These are phyloP conservation scores for Stenichneumon culpator DNA, from an alignment of 2,888 invertebrate genomes.

Conservation along the genomic window DNA sequence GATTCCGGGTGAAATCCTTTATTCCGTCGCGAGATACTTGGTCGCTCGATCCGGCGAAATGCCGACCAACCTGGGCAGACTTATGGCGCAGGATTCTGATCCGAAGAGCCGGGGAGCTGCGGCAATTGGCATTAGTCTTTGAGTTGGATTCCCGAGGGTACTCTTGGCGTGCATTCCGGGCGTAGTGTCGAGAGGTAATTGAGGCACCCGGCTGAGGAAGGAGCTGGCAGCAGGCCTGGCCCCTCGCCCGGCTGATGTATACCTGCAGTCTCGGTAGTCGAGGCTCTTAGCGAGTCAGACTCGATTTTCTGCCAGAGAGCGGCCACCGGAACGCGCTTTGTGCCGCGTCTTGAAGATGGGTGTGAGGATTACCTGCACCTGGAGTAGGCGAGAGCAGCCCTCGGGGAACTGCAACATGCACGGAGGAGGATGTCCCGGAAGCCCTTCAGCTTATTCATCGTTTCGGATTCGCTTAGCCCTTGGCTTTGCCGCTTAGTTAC, in stretches of 20 bases:
- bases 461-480: neutral
- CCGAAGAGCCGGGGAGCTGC: neutral
- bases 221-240: slow-evolving; percentile 14
- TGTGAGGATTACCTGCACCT: slow-evolving; percentile 5
- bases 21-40: slow-evolving; percentile 23
- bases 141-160: neutral
- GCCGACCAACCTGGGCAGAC: neutral
- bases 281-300: slow-evolving; percentile 43
- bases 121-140: slow-evolving; percentile 21
- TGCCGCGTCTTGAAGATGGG: slow-evolving; percentile 29
- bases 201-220: neutral
- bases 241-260: slow-evolving; percentile 23
- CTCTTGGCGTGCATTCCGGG: neutral
- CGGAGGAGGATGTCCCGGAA: neutral
- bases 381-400: neutral
- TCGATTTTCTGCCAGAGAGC: slow-evolving; percentile 42
- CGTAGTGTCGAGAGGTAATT: slow-evolving; percentile 18
- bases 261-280: slow-evolving; percentile 23
- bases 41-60: neutral
- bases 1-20: slow-evolving; percentile 17
- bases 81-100: neutral
- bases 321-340: slow-evolving; percentile 10
- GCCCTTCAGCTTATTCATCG: slow-evolving; percentile 1
- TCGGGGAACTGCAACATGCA: neutral
- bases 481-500: neutral